Evolutionary conservation across 2,797 vertebrate genomes (phyloP).

Genomic region (Aplochiton taeniatus): DNA sequence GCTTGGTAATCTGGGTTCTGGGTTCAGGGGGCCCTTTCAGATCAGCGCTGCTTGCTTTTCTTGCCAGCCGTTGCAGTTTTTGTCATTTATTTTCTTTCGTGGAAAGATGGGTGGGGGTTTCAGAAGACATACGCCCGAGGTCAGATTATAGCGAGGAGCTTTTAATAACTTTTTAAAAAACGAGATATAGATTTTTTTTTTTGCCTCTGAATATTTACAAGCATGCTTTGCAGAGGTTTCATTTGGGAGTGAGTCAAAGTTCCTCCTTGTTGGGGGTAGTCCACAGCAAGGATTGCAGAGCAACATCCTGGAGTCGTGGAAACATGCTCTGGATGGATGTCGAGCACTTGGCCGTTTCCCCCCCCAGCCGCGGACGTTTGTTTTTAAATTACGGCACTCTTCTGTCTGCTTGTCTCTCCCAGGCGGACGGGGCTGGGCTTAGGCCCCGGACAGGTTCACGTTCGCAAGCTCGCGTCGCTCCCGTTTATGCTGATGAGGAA

Average conservation of each 20-base stretch:
- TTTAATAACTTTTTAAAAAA: constrained; percentile 41
- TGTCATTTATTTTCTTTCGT: constrained; percentile 32
- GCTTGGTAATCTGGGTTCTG: not conserved
- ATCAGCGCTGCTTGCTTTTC: constrained; percentile 21
- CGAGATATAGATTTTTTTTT: constrained; percentile 26
- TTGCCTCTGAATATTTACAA: constrained; percentile 43
- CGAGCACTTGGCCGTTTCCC: not conserved
- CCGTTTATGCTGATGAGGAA: constrained; percentile 28
- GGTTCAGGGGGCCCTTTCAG: not conserved
- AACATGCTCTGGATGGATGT: not conserved
- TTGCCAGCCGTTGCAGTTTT: not conserved
- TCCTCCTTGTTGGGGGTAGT: constrained; percentile 35
- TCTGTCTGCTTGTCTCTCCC: not conserved
- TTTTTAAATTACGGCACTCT: constrained; percentile 1
- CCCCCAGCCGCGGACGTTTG: constrained; percentile 5
- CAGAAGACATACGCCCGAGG: constrained; percentile 20
- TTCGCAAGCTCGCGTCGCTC: constrained; percentile 3
- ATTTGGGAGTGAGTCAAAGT: constrained; percentile 40
- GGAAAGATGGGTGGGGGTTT: constrained; percentile 21
- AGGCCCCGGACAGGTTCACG: not conserved
- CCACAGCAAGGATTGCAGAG: constrained; percentile 30
- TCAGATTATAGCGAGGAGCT: constrained; percentile 32
- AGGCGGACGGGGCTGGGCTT: not conserved
- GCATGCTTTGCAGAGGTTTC: constrained; percentile 49
- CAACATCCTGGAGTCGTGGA: constrained; percentile 7